Base-by-base conservation (phyloP, 2,888 invertebrate species). In the Eupithecia pulchellata region DNA sequence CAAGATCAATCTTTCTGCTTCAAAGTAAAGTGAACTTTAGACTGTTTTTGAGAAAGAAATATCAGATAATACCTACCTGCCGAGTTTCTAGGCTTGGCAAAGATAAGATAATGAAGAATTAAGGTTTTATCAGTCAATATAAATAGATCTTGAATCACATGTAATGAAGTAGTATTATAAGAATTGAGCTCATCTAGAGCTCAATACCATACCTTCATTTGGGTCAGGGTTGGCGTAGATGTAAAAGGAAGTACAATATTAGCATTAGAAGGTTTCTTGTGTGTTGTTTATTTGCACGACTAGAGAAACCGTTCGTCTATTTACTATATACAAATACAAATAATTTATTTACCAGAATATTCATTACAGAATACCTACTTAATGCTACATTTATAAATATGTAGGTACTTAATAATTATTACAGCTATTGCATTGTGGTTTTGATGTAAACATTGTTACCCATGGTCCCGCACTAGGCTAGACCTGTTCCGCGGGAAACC, bases 211-310 rank as follows among this genome's bases (percentile, higher is more conserved):
- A 64, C 64, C 74, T 75, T 55, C 71, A 88, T 84, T 77, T 85
- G 76, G 88, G 89, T 87, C 89, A 90, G 82, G 89, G 90, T 74
- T 75, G 39, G 62, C 32, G 58, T 69, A 55, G 65, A 66, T 72
- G 69, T 72, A 68, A 71, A 67, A 65, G 63, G 67, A 58, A 67
- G 29, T 47, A 70, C 30, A 60, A 32, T 58, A 58, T 58, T 30
- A 30, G 58, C 32, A 52, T 11, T 57, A 29, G 57, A 29, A 29
- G 29, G 30, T 60, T 30, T 30, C 30, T 60, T 30, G 58, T 27
- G 14, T 29, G 29, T 57, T 29, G 29, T 57, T 52, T 25, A 25
- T 25, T 52, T 52, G 52, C 52, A 25, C 25, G 52, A 52, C 47
- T 52, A 25, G 20, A 25, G 52, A 13, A 13, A 52, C 52, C 47